A percentile compares a stretch with the other conserved stretches of the same genome.
These are phyloP conservation scores for Hydropsyche tenuis DNA, from an alignment of 1,140 invertebrate genomes.

Conservation along the genomic window DNA sequence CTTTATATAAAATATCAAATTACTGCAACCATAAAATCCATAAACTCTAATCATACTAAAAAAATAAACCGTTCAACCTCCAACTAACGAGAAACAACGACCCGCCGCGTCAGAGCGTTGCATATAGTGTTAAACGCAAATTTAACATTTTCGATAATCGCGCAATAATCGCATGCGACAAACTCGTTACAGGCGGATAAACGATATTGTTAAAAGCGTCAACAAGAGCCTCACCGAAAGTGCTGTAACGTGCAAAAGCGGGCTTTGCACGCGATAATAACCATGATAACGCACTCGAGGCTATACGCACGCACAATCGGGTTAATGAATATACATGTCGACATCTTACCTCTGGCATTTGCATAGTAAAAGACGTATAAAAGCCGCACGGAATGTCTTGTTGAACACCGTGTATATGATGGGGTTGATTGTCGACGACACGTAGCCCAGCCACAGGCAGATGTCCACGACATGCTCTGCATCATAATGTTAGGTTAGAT, in stretches of 20 bases:
- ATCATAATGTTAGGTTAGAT: neutral
- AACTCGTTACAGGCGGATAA: too few species aligned
- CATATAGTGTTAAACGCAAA: too few species aligned
- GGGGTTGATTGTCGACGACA: slow-evolving; percentile 85
- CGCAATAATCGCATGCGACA: too few species aligned
- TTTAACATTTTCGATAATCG: too few species aligned
- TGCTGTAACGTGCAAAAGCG: neutral
- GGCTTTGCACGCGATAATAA: neutral
- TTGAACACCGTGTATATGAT: slow-evolving; percentile 92
- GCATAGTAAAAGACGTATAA: slow-evolving; percentile 78
- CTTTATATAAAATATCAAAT: too few species aligned
- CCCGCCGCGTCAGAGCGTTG: too few species aligned
- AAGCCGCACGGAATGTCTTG: slow-evolving; percentile 82
- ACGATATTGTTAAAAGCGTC: too few species aligned
- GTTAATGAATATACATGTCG: slow-evolving; percentile 28
- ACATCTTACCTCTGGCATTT: slow-evolving; percentile 72
- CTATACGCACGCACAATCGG: neutral
- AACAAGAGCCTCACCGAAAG: too few species aligned
- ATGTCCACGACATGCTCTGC: slow-evolving; percentile 73
- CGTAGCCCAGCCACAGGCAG: slow-evolving; percentile 87
- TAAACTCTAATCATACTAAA: too few species aligned
- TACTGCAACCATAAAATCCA: too few species aligned
- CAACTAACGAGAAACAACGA: too few species aligned
- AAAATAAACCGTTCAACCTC: too few species aligned
- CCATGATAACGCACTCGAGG: neutral